Conservation (phyloP, 2,888 invertebrate genomes). For the Junonia oenone region DNA sequence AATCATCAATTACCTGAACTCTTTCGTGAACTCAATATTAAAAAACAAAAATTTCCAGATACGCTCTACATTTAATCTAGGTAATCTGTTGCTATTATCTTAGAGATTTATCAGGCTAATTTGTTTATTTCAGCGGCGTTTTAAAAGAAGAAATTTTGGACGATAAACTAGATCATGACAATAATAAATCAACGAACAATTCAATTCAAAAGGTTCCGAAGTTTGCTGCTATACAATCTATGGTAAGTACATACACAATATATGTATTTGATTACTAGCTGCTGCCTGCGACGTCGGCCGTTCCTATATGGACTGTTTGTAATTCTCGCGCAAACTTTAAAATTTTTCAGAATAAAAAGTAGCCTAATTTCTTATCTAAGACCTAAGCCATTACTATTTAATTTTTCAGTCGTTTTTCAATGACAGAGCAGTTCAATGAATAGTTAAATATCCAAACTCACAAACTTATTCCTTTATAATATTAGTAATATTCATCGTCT, state of each 20-base stretch:
- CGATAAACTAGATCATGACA: conserved; percentile 42
- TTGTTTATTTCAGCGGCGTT: conserved; percentile 54
- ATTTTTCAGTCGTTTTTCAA: no score
- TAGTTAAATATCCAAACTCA: no score
- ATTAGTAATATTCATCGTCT: no score
- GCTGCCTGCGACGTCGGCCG: no score
- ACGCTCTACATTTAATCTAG: background rate
- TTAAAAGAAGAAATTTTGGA: conserved; percentile 58
- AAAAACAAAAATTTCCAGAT: background rate
- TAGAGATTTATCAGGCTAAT: background rate
- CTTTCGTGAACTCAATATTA: background rate
- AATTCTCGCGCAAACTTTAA: no score
- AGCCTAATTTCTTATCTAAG: no score
- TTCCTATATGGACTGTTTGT: no score
- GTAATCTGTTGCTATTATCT: background rate
- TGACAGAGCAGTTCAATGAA: no score
- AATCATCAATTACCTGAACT: background rate
- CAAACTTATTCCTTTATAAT: no score
- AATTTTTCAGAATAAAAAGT: no score
- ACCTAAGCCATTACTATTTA: no score
- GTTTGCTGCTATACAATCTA: conserved; percentile 64
- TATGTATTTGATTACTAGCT: background rate
- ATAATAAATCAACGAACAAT: conserved; percentile 32
- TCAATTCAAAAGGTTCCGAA: conserved; percentile 35
- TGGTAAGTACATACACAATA: conserved; percentile 42